Evolutionary conservation across 1,140 invertebrate genomes (phyloP).

Genomic region (Lepidotrigona ventralis): DNA sequence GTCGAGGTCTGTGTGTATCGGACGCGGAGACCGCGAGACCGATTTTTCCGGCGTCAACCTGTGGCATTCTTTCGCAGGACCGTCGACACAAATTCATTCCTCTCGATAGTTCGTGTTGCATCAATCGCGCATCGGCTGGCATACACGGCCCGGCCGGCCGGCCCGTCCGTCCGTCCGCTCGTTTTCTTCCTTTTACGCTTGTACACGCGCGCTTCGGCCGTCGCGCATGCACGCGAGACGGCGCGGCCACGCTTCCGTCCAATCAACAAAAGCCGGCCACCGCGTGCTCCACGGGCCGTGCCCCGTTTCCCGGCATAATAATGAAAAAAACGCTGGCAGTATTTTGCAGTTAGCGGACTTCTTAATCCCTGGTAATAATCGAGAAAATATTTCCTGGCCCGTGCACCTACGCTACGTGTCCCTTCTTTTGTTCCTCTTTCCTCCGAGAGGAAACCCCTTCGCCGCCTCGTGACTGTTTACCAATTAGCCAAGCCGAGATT

Average conservation of each 20-base stretch:
- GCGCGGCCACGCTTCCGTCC: conserved; percentile 26
- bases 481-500: conserved; percentile 11
- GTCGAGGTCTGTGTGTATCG: background rate
- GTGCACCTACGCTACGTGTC: background rate
- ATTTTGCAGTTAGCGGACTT: conserved; percentile 39
- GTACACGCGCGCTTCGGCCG: conserved; percentile 28
- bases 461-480: conserved; percentile 6
- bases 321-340: conserved; percentile 29
- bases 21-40: conserved; percentile 18
- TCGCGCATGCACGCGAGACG: conserved; percentile 30
- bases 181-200: conserved; percentile 53
- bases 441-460: background rate
- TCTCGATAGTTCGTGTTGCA: conserved; percentile 63
- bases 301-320: conserved; percentile 39
- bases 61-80: conserved; percentile 62
- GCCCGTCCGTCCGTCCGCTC: background rate
- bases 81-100: conserved; percentile 61
- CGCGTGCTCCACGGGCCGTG: background rate
- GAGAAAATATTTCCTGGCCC: conserved; percentile 29
- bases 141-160: conserved; percentile 11
- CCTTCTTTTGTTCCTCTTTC: background rate
- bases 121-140: conserved; percentile 60
- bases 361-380: conserved; percentile 40
- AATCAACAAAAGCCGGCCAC: conserved; percentile 39
- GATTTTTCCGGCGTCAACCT: conserved; percentile 63